phyloP scores from a whole-genome alignment of 2,888 invertebrate genomes.

The Andrena dorsata region DNA sequence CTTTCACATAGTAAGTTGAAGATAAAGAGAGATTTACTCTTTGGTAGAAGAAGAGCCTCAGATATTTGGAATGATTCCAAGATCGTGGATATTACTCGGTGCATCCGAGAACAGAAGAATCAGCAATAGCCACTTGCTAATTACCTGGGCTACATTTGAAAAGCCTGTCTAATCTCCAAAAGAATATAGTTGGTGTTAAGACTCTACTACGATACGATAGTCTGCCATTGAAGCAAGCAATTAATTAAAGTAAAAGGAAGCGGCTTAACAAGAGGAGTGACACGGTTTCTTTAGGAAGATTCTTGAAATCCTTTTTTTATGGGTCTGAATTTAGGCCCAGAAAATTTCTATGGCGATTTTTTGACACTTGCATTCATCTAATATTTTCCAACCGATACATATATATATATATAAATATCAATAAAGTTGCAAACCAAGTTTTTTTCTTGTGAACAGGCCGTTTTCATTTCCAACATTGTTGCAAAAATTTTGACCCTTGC shows the following conservation, averaged over 20 bases:
- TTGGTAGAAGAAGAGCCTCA: constrained; percentile 17
- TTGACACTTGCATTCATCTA: too few relatives aligned
- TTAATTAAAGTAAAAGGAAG: constrained; percentile 52
- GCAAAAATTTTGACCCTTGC: too few relatives aligned
- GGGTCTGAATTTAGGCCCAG: too few relatives aligned
- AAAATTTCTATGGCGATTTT: too few relatives aligned
- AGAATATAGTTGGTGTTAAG: constrained; percentile 55
- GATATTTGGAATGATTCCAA: constrained; percentile 58
- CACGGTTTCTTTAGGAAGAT: neutral
- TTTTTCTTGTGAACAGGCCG: too few relatives aligned
- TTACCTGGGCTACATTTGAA: constrained; percentile 68
- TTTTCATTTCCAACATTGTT: too few relatives aligned
- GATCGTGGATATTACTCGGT: constrained; percentile 30
- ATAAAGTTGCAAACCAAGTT: too few relatives aligned
- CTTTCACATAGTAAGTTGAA: constrained; percentile 17
- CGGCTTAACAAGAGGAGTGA: constrained; percentile 15
- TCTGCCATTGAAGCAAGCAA: constrained; percentile 26
- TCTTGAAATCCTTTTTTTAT: too few relatives aligned
- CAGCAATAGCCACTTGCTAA: constrained; percentile 68
- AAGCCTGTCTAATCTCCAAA: constrained; percentile 49
- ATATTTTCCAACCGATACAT: too few relatives aligned
- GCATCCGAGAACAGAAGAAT: constrained; percentile 35
- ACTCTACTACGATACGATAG: constrained; percentile 16
- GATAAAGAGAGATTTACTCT: constrained; percentile 44
- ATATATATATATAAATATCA: too few relatives aligned